Evolutionary conservation across 2,888 invertebrate species (phyloP).

Genomic region (Silvanus unidentatus): DNA sequence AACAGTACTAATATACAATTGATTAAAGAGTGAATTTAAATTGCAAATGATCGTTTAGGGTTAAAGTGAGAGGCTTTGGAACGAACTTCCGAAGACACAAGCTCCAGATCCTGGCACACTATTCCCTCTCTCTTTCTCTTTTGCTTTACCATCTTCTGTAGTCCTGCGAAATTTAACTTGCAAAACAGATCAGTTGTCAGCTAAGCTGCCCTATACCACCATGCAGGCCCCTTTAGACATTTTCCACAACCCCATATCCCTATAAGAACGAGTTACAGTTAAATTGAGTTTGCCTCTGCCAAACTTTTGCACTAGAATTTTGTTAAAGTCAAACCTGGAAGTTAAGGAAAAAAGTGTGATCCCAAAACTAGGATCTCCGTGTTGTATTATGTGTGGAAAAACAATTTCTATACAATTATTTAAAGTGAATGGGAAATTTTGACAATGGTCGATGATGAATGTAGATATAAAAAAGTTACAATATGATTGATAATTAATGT

Average conservation of each 20-base stretch:
- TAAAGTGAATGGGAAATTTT: too few species aligned
- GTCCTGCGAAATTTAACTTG: conserved; percentile 35
- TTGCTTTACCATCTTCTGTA: background rate
- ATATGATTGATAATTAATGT: background rate
- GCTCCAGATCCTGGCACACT: conserved; percentile 4
- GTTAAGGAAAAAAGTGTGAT: conserved; percentile 14
- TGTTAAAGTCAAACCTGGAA: conserved; percentile 23
- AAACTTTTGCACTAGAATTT: conserved; percentile 31
- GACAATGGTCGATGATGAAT: background rate
- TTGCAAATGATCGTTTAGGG: conserved; percentile 23
- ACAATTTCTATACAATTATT: too few species aligned
- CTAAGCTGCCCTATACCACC: conserved; percentile 17
- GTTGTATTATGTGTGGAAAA: background rate
- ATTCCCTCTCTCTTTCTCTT: background rate
- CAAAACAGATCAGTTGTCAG: conserved; percentile 41
- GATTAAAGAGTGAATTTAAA: conserved; percentile 26
- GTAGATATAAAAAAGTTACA: background rate
- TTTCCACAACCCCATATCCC: too few species aligned
- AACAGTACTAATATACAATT: conserved; percentile 23
- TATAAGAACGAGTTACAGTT: conserved; percentile 32
- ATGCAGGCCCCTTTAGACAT: conserved; percentile 25
- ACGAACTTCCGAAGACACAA: conserved; percentile 23
- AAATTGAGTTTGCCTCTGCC: conserved; percentile 36
- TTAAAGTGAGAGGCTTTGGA: conserved; percentile 10
- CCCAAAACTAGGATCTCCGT: too few species aligned